Evolutionary conservation across 2,113 vertebrate species (phyloP), one percentile per base, ranked within the genome.

Genomic region (Gambusia affinis): DNA sequence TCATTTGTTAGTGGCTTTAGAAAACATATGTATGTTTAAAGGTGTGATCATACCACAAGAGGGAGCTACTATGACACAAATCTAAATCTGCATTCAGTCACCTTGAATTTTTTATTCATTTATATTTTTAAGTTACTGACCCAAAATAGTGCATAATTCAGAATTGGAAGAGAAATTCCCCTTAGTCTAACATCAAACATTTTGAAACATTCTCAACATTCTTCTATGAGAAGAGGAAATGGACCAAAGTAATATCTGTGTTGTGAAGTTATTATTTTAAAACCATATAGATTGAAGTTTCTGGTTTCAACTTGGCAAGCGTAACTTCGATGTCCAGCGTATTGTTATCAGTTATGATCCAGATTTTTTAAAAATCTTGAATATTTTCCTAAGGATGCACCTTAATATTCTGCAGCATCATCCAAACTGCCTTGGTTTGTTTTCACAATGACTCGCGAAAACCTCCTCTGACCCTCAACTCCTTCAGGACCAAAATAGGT

Each of bases 1-100:
- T 47, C 1, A 47, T 47, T 17, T 6, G 17, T 19, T 17, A 19
- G 17, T 47, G 44, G 44, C 19, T 47, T 47, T 6, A 47, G 14
- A 6, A 47, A 19, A 47, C 17, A 5, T 19, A 6, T 44, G 8
- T 22, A 4, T n/a, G 8, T 27, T 75, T 63, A 42, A 54, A 4
- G 1, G 4, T 31, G 22, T 0, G 19, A 57, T 68, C 33, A 24
- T 7, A 39, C 84, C 88, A 89, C 79, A 72, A 87, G 85, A 78
- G 79, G 86, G 87, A 72, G 85, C 19, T 35, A 72, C 29, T 12
- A 8, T 3, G 15, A 17, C 76, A 78, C 15, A 30, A 3, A 67
- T 80, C 8, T 3, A 4, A n/a, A 8, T 65, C 64, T 31, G 51
- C 51, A 10, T n/a, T n/a, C 24, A 57, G 10, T 19, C 17, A 4